Conservation (phyloP, 2,797 vertebrate species). For the Macrochelys suwanniensis region DNA sequence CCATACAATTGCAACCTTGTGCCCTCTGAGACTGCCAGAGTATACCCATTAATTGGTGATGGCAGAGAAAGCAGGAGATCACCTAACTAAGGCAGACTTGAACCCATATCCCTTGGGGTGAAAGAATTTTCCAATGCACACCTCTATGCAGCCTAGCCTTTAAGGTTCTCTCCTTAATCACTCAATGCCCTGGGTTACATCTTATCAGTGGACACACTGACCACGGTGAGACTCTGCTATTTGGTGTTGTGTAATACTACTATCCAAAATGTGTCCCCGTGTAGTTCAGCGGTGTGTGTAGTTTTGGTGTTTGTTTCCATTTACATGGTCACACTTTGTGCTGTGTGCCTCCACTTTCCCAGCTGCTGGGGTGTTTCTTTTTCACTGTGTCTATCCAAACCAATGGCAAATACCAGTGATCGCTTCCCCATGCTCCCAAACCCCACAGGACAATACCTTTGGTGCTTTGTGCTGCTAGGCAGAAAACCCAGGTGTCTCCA, state of each 20-base stretch:
- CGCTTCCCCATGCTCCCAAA: neutral
- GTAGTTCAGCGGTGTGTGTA: neutral
- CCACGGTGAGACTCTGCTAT: neutral
- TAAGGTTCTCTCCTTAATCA: neutral
- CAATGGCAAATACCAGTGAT: neutral
- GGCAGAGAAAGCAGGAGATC: neutral
- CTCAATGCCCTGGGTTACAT: neutral
- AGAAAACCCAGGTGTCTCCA: neutral
- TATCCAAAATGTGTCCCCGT: neutral
- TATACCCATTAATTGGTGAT: slow-evolving; percentile 24
- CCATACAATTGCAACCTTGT: slow-evolving; percentile 19
- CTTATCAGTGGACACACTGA: neutral
- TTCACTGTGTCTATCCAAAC: neutral
- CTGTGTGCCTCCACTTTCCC: neutral
- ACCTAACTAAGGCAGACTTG: neutral
- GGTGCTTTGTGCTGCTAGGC: neutral
- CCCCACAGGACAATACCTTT: neutral
- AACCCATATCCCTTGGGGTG: neutral
- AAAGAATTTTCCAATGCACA: neutral
- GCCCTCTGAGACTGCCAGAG: neutral
- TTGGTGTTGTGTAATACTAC: neutral
- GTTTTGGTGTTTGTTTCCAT: neutral
- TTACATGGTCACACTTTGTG: neutral
- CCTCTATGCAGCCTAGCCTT: neutral
- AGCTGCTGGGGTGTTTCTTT: neutral